Evolutionary conservation across 2,797 vertebrate genomes (phyloP), one percentile per base, ranked within the genome.

Genomic region (Enteromius trimaculatus): DNA sequence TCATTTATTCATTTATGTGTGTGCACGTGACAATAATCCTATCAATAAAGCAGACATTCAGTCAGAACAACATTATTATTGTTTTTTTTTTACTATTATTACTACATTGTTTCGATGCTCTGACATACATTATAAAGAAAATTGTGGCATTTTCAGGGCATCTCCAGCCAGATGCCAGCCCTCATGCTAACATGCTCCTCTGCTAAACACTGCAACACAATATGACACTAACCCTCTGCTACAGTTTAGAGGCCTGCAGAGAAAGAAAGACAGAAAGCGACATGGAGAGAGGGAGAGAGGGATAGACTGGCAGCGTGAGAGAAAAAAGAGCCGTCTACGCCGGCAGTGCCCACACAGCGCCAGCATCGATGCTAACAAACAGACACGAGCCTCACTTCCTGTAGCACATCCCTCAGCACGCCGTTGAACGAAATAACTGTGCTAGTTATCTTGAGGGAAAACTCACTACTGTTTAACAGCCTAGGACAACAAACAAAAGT

Each of bases 401-500:
- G 84, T 86, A 90, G 88, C 92, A 91, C 84, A 92, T 92, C 89
- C 88, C 62, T 79, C 53, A 83, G 55, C 84, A 75, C 80, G 78
- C 87, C 79, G 85, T 79, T 86, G 88, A 81, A 79, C 76, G 68
- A 47, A 78, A 76, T 55, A 81, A 77, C 81, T 69, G 55, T 44
- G 62, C 44, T 26, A 77, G 81, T 85, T 87, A 90, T 78, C 90
- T 88, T 91, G 83, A 77, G 81, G 75, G 34, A 85, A 87, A 86
- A 84, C 76, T 70, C 62, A 86, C 87, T 64, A 84, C 75, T 84
- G 86, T 86, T 88, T 82, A 84, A 86, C 83, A 58, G 70, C 60
- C 77, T 66, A 79, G 47, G 80, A 83, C 88, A 79, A 84, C 83
- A 88, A 84, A 85, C 83, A 79, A 76, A 86, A 76, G 72, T 51